Evolutionary conservation across 2,113 vertebrate species (phyloP).

Genomic region (Arothron firmamentum): DNA sequence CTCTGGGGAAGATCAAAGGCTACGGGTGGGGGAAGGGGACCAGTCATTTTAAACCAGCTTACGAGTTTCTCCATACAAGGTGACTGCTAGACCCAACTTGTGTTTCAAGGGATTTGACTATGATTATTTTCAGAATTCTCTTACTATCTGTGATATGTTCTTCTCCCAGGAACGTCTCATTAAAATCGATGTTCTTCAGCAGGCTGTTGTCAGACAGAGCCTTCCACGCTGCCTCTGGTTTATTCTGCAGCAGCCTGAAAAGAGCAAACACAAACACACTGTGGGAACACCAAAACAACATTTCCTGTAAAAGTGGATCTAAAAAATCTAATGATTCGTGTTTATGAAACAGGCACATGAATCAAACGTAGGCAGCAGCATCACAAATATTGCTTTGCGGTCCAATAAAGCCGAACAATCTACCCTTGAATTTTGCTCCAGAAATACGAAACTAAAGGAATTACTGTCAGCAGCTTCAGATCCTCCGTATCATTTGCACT

Average conservation of each 20-base stretch:
- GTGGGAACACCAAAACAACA: not conserved
- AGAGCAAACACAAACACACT: slow-evolving; percentile 13
- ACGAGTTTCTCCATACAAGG: too few relatives aligned
- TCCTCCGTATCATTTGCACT: not conserved
- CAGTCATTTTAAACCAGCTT: not conserved
- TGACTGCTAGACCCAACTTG: not conserved
- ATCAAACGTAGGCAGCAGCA: not conserved
- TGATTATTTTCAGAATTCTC: slow-evolving; percentile 7
- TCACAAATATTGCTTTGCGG: slow-evolving; percentile 1
- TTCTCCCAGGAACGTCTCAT: slow-evolving; percentile 85
- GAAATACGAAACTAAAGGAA: not conserved
- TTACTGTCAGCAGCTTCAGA: not conserved
- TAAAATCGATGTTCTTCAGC: slow-evolving; percentile 79
- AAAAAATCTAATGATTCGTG: slow-evolving; percentile 2
- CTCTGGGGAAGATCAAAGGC: slow-evolving; percentile 83
- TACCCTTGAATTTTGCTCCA: not conserved
- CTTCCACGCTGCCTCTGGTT: slow-evolving; percentile 69
- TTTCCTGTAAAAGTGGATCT: slow-evolving; percentile 5
- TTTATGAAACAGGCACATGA: slow-evolving; percentile 2
- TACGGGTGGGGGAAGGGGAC: too few relatives aligned
- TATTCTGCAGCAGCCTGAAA: slow-evolving; percentile 68
- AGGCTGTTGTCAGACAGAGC: slow-evolving; percentile 81
- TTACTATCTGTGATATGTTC: slow-evolving; percentile 82
- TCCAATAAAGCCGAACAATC: not conserved
- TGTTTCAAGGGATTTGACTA: not conserved